Percentiles rank a stretch among this genome's conserved stretches.
phyloP scores from a whole-genome alignment of 2,113 vertebrate species.

The Passer domesticus region DNA sequence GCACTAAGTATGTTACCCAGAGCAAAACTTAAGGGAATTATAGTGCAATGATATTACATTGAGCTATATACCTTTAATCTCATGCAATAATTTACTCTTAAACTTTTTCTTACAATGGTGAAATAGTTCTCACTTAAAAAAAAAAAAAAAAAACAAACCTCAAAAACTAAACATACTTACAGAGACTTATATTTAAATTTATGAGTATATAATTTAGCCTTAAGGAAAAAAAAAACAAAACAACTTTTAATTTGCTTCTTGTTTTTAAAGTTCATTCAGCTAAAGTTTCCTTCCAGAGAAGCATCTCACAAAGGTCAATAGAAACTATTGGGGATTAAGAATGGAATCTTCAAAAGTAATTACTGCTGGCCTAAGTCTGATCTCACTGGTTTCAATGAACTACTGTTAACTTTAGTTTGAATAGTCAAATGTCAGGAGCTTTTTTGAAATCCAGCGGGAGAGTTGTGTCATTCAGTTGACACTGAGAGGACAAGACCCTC shows the following conservation, averaged over 20 bases:
- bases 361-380: background rate
- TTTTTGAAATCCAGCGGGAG: background rate
- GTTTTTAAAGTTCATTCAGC: background rate
- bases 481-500: background rate
- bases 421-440: background rate
- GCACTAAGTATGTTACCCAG: background rate
- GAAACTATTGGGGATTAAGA: slow-evolving; percentile 4
- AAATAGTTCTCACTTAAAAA: background rate
- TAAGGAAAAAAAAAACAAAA: background rate
- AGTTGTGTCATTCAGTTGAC: background rate
- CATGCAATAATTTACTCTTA: background rate
- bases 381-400: background rate
- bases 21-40: background rate
- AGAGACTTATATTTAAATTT: background rate
- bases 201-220: background rate
- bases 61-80: background rate
- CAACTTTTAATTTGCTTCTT: background rate
- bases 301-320: background rate
- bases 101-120: background rate
- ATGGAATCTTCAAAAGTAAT: slow-evolving; percentile 13
- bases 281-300: background rate
- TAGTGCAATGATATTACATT: background rate
- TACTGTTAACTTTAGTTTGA: background rate
- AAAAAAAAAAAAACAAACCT: background rate
- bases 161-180: background rate